Evolutionary conservation across 2,797 vertebrate species (phyloP).

Genomic region (Gadopsis bispinosus): DNA sequence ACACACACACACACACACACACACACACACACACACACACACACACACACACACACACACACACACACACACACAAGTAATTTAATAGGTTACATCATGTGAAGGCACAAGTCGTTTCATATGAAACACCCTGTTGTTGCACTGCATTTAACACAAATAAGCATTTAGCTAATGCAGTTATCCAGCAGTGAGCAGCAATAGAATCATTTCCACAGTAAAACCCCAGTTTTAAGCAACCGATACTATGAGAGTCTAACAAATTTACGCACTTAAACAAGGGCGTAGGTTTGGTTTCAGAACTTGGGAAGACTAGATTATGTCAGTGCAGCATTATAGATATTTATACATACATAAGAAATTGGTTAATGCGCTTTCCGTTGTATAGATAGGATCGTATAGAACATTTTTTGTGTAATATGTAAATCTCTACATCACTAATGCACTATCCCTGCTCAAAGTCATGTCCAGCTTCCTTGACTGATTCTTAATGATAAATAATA

Average conservation of each 20-base stretch:
- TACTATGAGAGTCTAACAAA: background rate
- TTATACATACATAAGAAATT: background rate
- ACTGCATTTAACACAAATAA: slow-evolving; percentile 55
- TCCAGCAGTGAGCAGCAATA: slow-evolving; percentile 40
- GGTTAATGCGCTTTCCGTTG: slow-evolving; percentile 1
- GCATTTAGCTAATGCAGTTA: slow-evolving; percentile 63
- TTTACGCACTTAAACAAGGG: background rate
- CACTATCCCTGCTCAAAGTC: background rate
- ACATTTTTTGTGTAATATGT: too few relatives aligned
- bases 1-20: too few relatives aligned
- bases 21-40: too few relatives aligned
- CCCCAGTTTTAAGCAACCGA: slow-evolving; percentile 12
- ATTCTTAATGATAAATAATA: slow-evolving; percentile 1
- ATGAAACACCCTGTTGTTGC: slow-evolving; percentile 61
- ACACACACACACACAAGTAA: background rate
- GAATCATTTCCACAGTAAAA: slow-evolving; percentile 9
- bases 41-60: too few relatives aligned
- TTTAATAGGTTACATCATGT: slow-evolving; percentile 63
- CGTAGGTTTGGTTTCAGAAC: background rate
- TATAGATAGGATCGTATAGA: too few relatives aligned
- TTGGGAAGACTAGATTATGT: background rate
- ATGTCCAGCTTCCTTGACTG: background rate
- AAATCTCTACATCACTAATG: background rate
- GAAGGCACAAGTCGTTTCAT: slow-evolving; percentile 48
- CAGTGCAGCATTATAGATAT: background rate